phyloP scores from a whole-genome alignment of 2,113 vertebrate species.

The Capra hircus region DNA sequence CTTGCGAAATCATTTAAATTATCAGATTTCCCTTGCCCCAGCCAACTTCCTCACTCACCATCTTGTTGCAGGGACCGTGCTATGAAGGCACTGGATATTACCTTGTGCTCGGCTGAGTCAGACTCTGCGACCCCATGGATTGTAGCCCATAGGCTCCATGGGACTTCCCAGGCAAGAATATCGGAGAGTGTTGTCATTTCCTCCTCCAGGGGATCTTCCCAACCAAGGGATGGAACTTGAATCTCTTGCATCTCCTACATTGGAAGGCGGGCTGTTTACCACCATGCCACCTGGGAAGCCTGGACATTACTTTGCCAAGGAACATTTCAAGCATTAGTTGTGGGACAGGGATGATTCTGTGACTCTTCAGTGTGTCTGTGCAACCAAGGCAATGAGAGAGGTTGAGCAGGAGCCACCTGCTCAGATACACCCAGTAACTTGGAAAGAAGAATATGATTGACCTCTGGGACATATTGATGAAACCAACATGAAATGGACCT shows the following conservation, averaged over 20 bases:
- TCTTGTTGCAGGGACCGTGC: neutral
- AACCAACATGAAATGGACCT: neutral
- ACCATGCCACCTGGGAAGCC: neutral
- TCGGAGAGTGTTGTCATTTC: neutral
- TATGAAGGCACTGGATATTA: neutral
- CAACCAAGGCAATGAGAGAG: neutral
- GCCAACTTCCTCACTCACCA: neutral
- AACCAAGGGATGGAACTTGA: neutral
- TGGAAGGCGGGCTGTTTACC: neutral
- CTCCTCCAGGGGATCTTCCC: neutral
- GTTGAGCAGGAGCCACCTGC: neutral
- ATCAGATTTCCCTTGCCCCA: neutral
- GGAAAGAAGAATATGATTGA: neutral
- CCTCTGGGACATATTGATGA: neutral
- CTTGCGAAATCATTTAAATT: neutral
- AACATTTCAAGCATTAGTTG: neutral
- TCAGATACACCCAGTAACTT: rapidly evolving
- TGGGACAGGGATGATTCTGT: neutral
- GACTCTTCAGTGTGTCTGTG: neutral
- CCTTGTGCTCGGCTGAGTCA: neutral
- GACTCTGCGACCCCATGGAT: neutral
- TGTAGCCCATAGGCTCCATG: neutral
- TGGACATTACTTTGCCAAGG: no score
- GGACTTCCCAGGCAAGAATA: neutral
- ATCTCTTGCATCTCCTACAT: neutral